Evolutionary conservation across 2,113 vertebrate species (phyloP).

Genomic region (Gambusia holbrooki): DNA sequence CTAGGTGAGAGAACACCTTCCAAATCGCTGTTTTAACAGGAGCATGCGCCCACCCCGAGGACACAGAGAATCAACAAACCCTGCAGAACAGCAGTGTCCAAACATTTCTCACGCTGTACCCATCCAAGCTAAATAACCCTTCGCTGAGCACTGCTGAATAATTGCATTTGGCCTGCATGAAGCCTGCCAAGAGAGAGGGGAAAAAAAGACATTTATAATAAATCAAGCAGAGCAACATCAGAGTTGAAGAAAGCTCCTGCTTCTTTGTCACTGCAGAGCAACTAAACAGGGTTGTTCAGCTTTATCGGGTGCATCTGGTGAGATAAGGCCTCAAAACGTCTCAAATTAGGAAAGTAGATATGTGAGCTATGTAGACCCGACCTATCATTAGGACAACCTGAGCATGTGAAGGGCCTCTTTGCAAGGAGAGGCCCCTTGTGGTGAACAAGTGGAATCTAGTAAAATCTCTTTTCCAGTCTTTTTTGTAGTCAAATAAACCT

Average conservation of each 20-base stretch:
- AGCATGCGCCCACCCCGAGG: conserved; percentile 48
- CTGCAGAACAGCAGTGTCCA: conserved; percentile 58
- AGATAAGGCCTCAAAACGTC: not conserved
- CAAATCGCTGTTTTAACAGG: conserved; percentile 66
- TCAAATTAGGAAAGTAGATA: not conserved
- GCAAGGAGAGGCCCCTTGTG: too few species aligned
- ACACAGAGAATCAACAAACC: conserved; percentile 50
- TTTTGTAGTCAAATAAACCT: not conserved
- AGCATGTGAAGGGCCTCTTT: not conserved
- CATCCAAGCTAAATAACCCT: conserved; percentile 69
- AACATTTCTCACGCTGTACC: conserved; percentile 64
- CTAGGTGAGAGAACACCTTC: conserved; percentile 27
- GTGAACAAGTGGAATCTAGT: not conserved
- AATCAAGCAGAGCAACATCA: conserved; percentile 45
- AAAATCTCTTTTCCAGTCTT: not conserved
- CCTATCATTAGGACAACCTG: not conserved
- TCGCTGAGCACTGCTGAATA: conserved; percentile 52
- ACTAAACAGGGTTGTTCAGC: conserved; percentile 18
- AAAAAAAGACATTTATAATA: conserved; percentile 48
- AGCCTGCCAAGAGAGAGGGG: conserved; percentile 50
- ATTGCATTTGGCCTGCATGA: conserved; percentile 59
- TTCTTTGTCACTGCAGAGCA: conserved; percentile 26
- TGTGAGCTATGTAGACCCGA: not conserved
- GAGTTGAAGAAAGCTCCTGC: conserved; percentile 21
- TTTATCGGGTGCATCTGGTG: not conserved